phyloP scores from a whole-genome alignment of 2,797 vertebrate species.

The Triplophysa yarkandensis region DNA sequence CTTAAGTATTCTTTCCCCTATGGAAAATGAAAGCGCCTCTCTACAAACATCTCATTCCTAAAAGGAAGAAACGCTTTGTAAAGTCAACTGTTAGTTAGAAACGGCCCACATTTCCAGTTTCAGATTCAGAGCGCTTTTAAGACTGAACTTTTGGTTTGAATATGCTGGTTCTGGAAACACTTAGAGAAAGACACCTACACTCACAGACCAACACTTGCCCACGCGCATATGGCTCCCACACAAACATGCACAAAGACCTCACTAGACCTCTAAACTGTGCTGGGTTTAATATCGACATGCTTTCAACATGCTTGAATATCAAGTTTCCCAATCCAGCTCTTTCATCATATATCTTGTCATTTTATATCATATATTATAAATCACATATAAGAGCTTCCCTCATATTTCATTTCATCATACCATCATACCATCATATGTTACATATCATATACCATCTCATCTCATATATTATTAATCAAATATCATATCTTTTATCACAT shows the following conservation, averaged over 20 bases:
- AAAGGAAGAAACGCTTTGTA: conserved; percentile 3
- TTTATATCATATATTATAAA: no score
- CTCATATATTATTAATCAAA: no score
- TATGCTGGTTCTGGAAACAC: neutral
- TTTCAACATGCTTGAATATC: neutral
- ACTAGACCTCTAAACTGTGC: neutral
- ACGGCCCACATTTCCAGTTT: conserved; percentile 15
- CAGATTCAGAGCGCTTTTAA: conserved; percentile 16
- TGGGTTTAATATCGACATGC: neutral
- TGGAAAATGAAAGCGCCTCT: conserved; percentile 16
- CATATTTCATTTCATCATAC: no score
- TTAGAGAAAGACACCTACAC: neutral
- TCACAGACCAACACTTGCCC: neutral
- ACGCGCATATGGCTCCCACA: neutral
- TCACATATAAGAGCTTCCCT: no score
- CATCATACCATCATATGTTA: no score
- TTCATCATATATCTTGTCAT: no score
- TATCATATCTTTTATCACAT: no score
- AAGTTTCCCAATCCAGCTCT: no score
- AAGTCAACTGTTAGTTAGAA: conserved; percentile 5
- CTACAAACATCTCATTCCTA: conserved; percentile 12
- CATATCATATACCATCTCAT: no score
- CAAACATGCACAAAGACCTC: neutral
- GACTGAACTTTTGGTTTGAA: conserved; percentile 7
- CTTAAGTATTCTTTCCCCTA: neutral